Evolutionary conservation across 1,140 invertebrate species (phyloP).

Genomic region (Drosophila kikkawai): DNA sequence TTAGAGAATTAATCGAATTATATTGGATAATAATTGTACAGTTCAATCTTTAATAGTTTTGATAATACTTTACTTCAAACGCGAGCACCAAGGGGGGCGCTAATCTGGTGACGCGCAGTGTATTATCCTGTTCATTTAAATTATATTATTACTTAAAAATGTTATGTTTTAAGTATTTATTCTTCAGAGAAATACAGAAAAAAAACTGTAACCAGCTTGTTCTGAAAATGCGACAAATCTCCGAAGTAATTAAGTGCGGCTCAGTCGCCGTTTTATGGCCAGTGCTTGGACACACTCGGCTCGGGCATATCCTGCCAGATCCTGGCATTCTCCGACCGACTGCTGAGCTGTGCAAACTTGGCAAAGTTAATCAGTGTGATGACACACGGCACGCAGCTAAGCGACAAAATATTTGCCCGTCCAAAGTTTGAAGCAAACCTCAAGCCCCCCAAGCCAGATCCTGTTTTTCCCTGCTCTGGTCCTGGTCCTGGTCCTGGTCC

Average conservation of each 20-base stretch:
- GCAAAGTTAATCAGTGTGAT: constrained; percentile 77
- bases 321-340: constrained; percentile 6
- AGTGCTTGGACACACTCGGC: constrained; percentile 22
- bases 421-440: constrained; percentile 57
- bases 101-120: no score
- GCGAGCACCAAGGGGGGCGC: no score
- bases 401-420: constrained; percentile 78
- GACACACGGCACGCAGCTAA: constrained; percentile 79
- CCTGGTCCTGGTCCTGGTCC: neutral
- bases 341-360: constrained; percentile 65
- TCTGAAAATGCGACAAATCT: constrained; percentile 52
- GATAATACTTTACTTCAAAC: no score
- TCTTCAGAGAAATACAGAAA: neutral
- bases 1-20: no score
- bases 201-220: constrained; percentile 15
- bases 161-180: neutral
- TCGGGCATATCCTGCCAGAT: constrained; percentile 8
- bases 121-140: neutral
- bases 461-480: constrained; percentile 9
- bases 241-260: constrained; percentile 72
- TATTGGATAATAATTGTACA: no score
- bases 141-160: neutral
- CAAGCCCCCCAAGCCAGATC: constrained; percentile 36
- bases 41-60: no score
- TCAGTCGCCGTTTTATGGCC: constrained; percentile 33